A percentile compares a stretch with the other conserved stretches of the same genome.
phyloP scores from a whole-genome alignment of 2,888 invertebrate genomes.

The Nomada flava region DNA sequence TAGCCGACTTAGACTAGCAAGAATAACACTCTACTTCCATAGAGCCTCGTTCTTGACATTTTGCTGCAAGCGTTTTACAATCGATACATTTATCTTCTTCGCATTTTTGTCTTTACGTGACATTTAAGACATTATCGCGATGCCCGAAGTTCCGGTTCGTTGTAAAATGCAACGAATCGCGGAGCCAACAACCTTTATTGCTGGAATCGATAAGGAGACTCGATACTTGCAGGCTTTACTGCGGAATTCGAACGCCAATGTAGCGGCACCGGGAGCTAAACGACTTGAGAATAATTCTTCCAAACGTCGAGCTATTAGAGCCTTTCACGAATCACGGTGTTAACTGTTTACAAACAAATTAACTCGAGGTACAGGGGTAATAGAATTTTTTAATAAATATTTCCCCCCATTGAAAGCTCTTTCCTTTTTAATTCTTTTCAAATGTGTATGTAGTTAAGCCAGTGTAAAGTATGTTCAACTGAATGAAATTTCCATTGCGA shows the following conservation, averaged over 20 bases:
- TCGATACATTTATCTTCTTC: conserved; percentile 18
- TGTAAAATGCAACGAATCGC: conserved; percentile 23
- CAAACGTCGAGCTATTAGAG: neutral
- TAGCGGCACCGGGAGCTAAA: neutral
- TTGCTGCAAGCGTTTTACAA: conserved; percentile 26
- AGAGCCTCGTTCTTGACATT: conserved; percentile 55
- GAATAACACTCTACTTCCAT: conserved; percentile 16
- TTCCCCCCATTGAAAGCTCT: too few species aligned
- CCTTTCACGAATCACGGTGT: too few species aligned
- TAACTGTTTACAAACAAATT: too few species aligned
- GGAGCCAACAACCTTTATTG: conserved; percentile 8
- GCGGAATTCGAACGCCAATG: neutral
- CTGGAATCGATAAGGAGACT: neutral
- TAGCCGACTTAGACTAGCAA: neutral
- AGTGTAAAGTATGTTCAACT: too few species aligned
- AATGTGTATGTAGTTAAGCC: too few species aligned
- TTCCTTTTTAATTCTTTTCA: too few species aligned
- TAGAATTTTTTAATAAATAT: too few species aligned
- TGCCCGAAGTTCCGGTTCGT: conserved; percentile 3
- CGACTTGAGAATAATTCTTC: neutral
- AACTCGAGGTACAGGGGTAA: too few species aligned
- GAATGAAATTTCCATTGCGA: too few species aligned
- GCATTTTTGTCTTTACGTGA: neutral
- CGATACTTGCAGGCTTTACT: neutral
- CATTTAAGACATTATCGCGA: conserved; percentile 16